phyloP scores from a whole-genome alignment of 2,797 vertebrate species.

The Cossypha caffra region DNA sequence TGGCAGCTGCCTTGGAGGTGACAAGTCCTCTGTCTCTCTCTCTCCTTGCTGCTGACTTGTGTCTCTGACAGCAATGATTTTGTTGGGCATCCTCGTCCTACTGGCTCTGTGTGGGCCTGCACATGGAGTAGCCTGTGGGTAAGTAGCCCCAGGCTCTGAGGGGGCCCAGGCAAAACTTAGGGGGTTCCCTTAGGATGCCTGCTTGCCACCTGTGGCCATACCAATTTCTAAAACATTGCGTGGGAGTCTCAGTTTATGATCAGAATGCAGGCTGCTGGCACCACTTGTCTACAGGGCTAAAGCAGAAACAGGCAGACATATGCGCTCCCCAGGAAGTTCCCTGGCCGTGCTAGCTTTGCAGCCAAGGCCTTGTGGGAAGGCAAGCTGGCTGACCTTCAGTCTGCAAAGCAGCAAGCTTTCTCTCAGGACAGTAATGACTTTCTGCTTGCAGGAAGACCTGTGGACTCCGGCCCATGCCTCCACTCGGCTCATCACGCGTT shows the following conservation, averaged over 20 bases:
- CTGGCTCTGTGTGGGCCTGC: not conserved
- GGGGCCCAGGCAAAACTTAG: not conserved
- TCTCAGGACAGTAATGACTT: not conserved
- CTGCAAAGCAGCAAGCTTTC: not conserved
- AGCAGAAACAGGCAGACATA: not conserved
- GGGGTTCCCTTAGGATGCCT: no score
- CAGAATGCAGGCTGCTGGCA: not conserved
- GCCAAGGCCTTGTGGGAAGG: not conserved
- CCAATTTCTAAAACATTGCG: not conserved
- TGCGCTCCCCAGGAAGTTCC: rapidly evolving
- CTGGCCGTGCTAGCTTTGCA: not conserved
- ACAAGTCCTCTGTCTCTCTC: rapidly evolving
- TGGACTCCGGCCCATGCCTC: not conserved
- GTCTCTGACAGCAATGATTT: not conserved
- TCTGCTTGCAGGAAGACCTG: not conserved
- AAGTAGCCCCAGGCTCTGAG: not conserved
- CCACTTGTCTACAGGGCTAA: not conserved
- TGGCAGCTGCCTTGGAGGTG: not conserved
- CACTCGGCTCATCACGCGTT: rapidly evolving
- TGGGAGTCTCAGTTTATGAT: not conserved
- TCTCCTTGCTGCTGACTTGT: not conserved
- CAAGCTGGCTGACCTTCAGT: not conserved
- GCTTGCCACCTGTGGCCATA: rapidly evolving
- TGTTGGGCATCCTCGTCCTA: not conserved
- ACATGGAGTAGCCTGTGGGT: not conserved